Evolutionary conservation across 2,888 invertebrate species (phyloP).

Genomic region (Spisula subtruncata): DNA sequence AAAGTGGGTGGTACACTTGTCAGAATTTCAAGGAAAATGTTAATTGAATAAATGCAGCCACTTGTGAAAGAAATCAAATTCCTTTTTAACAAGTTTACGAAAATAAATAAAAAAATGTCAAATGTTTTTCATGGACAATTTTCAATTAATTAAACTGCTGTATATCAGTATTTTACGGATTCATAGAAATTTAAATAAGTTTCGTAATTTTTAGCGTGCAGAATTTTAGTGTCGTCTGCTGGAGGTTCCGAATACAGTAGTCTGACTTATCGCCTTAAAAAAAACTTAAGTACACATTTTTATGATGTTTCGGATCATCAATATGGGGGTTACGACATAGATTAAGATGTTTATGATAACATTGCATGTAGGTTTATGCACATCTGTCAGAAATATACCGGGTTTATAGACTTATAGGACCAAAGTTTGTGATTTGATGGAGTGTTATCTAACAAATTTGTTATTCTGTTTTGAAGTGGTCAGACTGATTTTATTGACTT

Average conservation of each 20-base stretch:
- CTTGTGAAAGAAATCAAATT: background rate
- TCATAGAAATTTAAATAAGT: background rate
- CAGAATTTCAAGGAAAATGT: background rate
- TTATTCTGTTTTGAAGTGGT: slow-evolving; percentile 32
- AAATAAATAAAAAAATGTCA: background rate
- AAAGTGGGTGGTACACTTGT: slow-evolving; percentile 1
- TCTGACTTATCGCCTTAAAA: slow-evolving; percentile 2
- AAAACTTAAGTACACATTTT: background rate
- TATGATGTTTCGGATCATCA: slow-evolving; percentile 1
- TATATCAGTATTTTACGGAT: background rate
- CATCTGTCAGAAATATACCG: background rate
- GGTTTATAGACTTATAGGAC: slow-evolving; percentile 17
- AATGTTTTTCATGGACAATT: background rate
- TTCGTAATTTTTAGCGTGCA: background rate
- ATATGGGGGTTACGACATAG: background rate
- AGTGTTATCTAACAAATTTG: slow-evolving; percentile 25
- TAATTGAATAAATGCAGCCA: background rate
- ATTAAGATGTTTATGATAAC: slow-evolving; percentile 17
- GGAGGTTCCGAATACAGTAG: background rate
- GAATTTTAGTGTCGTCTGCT: background rate
- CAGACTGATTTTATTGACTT: slow-evolving; percentile 44
- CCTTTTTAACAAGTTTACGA: background rate
- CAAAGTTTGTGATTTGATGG: slow-evolving; percentile 30
- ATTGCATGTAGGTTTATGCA: background rate
- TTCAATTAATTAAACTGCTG: background rate